Evolutionary conservation across 2,113 vertebrate genomes (phyloP).

Genomic region (Narcine bancroftii): DNA sequence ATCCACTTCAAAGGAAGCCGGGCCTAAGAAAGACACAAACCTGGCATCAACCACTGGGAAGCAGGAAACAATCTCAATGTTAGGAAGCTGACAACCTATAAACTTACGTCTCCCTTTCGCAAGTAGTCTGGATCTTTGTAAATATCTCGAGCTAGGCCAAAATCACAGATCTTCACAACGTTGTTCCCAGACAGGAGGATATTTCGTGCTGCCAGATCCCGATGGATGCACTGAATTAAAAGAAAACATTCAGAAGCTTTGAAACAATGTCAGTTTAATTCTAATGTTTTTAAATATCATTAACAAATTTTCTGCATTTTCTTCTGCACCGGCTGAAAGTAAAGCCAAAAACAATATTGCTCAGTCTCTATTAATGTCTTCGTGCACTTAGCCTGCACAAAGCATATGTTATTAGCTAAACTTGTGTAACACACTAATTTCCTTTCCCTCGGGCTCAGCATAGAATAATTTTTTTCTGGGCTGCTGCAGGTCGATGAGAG

Average conservation of each 20-base stretch:
- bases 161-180: slow-evolving; percentile 92
- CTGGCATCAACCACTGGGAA: background rate
- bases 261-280: background rate
- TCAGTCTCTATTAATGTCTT: background rate
- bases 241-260: background rate
- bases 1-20: slow-evolving; percentile 91
- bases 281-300: background rate
- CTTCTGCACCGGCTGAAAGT: background rate
- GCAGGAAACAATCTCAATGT: background rate
- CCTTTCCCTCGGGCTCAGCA: background rate
- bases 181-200: slow-evolving; percentile 89
- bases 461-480: background rate
- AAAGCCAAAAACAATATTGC: background rate
- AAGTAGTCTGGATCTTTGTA: slow-evolving; percentile 92
- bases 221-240: slow-evolving; percentile 74
- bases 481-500: background rate
- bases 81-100: background rate
- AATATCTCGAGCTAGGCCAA: slow-evolving; percentile 82
- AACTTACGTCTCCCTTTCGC: slow-evolving; percentile 86
- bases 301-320: background rate
- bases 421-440: background rate
- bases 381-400: background rate
- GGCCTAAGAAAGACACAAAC: slow-evolving; percentile 56
- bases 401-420: background rate
- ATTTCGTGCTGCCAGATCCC: slow-evolving; percentile 82